Evolutionary conservation across 2,888 invertebrate genomes (phyloP), one percentile per base, ranked within the genome.

Genomic region (Epistrophe eligans): DNA sequence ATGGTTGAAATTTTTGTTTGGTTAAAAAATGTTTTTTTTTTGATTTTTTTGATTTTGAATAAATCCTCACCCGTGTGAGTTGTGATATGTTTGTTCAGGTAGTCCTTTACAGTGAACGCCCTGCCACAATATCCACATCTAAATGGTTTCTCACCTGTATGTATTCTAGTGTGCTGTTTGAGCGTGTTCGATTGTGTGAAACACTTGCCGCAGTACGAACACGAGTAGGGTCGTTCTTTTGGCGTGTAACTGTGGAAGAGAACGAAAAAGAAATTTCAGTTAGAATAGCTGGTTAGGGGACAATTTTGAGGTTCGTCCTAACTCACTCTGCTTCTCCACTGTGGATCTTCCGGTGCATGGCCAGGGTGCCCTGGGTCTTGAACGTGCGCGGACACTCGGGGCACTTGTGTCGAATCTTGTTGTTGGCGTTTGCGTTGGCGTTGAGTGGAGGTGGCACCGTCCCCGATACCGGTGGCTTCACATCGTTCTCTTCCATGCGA

Each of bases 11-110:
- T 87, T 84, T 73, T 52, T 71, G 67, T 35, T 72, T 72, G 35
- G 35, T 64, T 71, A 77, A 71, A 82, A 85, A 79, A 87, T 79
- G 79, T 83, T 79, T 83, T 64, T 72, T 9, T 8, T 32, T 32
- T 32, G 13, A 15, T 62, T 48, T 50, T 50, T 67, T 67, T 66
- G 60, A 60, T 60, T 55, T 60, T 58, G 58, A 58, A 45, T 50
- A 67, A 67, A 50, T 87, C 89, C 92, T 92, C 92, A 92, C 92
- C 92, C 92, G 92, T 92, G 92, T 92, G 92, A 92, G 92, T 92
- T 91, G 92, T 92, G 92, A 92, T 92, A 92, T 92, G 92, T 91
- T 92, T 92, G 92, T 92, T 92, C 91, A 92, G 91, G 91, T 92
- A 92, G 91, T 92, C 92, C 91, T 92, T 92, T 90, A 92, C 92